A percentile compares a stretch with the other conserved stretches of the same genome.
These are phyloP conservation scores for Helostoma temminkii DNA, from an alignment of 2,797 vertebrate genomes.

Conservation along the genomic window DNA sequence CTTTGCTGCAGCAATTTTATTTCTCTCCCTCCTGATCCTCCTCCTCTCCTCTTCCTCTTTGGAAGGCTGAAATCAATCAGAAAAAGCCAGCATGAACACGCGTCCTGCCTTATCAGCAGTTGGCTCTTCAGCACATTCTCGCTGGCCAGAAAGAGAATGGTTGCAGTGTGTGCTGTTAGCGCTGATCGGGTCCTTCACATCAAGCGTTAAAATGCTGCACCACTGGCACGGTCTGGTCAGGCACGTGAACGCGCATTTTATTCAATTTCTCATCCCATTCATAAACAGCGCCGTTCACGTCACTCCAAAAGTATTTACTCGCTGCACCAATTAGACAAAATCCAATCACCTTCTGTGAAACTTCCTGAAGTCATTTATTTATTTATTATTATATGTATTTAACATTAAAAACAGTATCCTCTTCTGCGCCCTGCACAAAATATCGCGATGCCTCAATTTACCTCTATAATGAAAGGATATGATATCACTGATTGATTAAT, in stretches of 20 bases:
- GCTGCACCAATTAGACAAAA: slow-evolving; percentile 43
- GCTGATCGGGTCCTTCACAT: slow-evolving; percentile 57
- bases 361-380: slow-evolving; percentile 5
- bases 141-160: slow-evolving; percentile 38
- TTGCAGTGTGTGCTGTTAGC: slow-evolving; percentile 45
- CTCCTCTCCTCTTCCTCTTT: slow-evolving; percentile 95
- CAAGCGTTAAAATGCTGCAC: slow-evolving; percentile 70
- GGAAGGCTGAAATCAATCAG: slow-evolving; percentile 84
- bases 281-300: slow-evolving; percentile 38
- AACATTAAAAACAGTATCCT: not conserved
- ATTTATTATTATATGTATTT: not conserved
- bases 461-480: not conserved
- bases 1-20: slow-evolving; percentile 96
- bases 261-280: slow-evolving; percentile 47
- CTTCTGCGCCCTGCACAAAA: not conserved
- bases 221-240: slow-evolving; percentile 59
- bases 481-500: slow-evolving; percentile 2
- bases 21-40: slow-evolving; percentile 92
- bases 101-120: slow-evolving; percentile 49
- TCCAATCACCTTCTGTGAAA: not conserved
- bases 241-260: slow-evolving; percentile 65
- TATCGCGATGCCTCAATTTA: slow-evolving; percentile 56
- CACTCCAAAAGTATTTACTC: slow-evolving; percentile 18
- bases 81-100: slow-evolving; percentile 28
- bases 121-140: slow-evolving; percentile 36